Percentiles rank a stretch among this genome's conserved stretches.
phyloP scores from a whole-genome alignment of 2,888 invertebrate species.

The Taphrorychus bicolor region DNA sequence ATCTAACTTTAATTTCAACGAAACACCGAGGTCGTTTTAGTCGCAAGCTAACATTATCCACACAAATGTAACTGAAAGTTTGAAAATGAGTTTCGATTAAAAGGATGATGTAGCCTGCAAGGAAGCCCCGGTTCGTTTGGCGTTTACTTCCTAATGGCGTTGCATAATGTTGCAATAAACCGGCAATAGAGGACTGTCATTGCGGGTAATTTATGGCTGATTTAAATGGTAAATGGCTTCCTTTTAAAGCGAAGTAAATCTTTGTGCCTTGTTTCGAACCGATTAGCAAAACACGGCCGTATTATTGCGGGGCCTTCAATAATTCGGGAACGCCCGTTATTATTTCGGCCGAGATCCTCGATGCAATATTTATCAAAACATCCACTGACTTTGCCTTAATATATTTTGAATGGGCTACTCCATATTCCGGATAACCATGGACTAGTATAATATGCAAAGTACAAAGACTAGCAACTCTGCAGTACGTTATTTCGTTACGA shows the following conservation, averaged over 20 bases:
- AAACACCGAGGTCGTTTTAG: too few relatives aligned
- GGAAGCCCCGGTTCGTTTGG: slow-evolving; percentile 12
- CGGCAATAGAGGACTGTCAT: slow-evolving; percentile 9
- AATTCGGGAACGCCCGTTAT: too few relatives aligned
- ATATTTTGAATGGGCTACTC: neutral
- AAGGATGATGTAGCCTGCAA: slow-evolving; percentile 3
- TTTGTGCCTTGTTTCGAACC: neutral
- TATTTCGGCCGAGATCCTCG: too few relatives aligned
- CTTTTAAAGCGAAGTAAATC: neutral
- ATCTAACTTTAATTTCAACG: too few relatives aligned
- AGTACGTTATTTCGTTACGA: too few relatives aligned
- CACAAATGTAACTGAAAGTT: neutral
- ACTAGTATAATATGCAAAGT: neutral
- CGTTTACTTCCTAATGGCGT: slow-evolving; percentile 23
- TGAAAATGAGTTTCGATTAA: neutral
- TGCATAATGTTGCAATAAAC: slow-evolving; percentile 25
- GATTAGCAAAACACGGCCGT: neutral
- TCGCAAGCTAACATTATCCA: too few relatives aligned
- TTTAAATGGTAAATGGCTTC: neutral
- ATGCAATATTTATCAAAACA: neutral
- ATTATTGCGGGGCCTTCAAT: neutral
- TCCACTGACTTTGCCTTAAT: neutral
- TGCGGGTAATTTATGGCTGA: slow-evolving; percentile 13
- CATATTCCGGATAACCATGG: neutral
- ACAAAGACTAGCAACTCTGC: neutral